These are phyloP conservation scores for Lithodes maja DNA, from an alignment of 2,888 invertebrate genomes.

Conservation along the genomic window DNA sequence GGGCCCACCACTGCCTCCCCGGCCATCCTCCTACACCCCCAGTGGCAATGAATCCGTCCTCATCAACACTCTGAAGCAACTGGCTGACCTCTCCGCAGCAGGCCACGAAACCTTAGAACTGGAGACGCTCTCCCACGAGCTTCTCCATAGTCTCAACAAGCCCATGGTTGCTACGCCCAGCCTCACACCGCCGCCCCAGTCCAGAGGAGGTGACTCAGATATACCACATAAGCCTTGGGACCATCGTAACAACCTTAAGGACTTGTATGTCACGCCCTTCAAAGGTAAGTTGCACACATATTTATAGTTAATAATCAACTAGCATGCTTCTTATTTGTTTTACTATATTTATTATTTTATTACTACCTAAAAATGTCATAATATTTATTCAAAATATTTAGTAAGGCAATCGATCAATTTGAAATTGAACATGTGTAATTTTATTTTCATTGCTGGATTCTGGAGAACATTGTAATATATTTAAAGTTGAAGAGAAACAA, in stretches of 20 bases:
- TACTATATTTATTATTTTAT: no score
- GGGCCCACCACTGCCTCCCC: conserved; percentile 65
- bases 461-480: no score
- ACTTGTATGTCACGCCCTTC: conserved; percentile 60
- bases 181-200: conserved; percentile 51
- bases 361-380: no score
- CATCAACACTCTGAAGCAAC: conserved; percentile 67
- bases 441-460: no score
- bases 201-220: conserved; percentile 38
- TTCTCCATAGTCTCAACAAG: conserved; percentile 59
- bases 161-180: conserved; percentile 57
- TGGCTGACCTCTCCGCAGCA: conserved; percentile 58
- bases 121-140: conserved; percentile 62
- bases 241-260: conserved; percentile 70
- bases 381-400: no score
- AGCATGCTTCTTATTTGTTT: no score
- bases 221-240: conserved; percentile 67
- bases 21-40: conserved; percentile 65
- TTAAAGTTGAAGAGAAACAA: no score
- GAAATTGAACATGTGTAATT: no score
- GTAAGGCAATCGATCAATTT: no score
- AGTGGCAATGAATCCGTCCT: conserved; percentile 63
- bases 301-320: no score
- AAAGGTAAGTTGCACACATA: conserved; percentile 57
- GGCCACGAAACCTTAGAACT: conserved; percentile 64